Conservation (phyloP, 2,113 vertebrate genomes). For the Melanerpes aurifrons region DNA sequence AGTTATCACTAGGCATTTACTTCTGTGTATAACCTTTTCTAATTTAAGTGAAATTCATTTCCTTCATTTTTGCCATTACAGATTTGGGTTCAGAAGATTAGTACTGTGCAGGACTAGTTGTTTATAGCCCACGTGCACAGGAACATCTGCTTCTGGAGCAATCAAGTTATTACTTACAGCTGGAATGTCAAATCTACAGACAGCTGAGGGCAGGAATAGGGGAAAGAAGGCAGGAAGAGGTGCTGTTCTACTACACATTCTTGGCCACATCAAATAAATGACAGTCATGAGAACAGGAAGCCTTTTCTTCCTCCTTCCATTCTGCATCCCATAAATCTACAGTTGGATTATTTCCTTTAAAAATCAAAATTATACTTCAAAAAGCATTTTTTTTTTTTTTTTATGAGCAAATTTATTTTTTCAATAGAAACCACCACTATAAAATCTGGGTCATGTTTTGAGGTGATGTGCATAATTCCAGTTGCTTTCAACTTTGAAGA, state of each 20-base stretch:
- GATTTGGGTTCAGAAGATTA: neutral
- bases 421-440: neutral
- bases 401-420: neutral
- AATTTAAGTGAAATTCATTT: neutral
- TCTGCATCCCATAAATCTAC: neutral
- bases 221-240: slow-evolving; percentile 8
- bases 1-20: neutral
- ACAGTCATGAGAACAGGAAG: neutral
- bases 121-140: neutral
- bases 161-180: neutral
- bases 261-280: slow-evolving; percentile 12
- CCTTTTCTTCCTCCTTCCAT: neutral
- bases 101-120: neutral
- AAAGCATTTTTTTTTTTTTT: slow-evolving; percentile 2
- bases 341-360: neutral
- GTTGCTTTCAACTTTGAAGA: slow-evolving; percentile 46
- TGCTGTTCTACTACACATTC: neutral
- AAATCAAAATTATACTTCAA: slow-evolving; percentile 25
- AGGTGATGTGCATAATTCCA: slow-evolving; percentile 24
- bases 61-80: neutral
- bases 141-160: neutral
- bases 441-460: slow-evolving; percentile 40
- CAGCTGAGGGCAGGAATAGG: neutral
- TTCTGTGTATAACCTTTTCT: neutral
- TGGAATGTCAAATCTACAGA: neutral